Evolutionary conservation across 2,888 invertebrate genomes (phyloP).

Genomic region (Athalia rosae): DNA sequence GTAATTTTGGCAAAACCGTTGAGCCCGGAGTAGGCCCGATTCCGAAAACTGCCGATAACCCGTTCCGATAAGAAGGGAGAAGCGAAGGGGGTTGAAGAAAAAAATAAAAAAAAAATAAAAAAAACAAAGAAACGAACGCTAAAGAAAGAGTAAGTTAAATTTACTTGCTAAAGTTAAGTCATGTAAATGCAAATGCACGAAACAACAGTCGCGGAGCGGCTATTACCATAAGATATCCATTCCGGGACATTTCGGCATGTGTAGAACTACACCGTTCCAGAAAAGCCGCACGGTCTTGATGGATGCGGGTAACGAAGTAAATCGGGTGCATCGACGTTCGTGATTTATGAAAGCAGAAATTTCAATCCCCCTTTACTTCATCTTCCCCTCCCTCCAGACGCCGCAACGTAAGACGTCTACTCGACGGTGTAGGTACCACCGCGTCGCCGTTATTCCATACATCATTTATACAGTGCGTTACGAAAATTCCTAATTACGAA

Average conservation of each 20-base stretch:
- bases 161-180: slow-evolving; percentile 54
- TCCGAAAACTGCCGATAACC: slow-evolving; percentile 28
- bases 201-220: slow-evolving; percentile 32
- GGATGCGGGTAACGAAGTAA: slow-evolving; percentile 21
- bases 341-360: not conserved
- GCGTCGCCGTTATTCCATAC: too few species aligned
- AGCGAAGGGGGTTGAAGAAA: too few species aligned
- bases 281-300: slow-evolving; percentile 16
- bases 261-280: slow-evolving; percentile 39
- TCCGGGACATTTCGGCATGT: slow-evolving; percentile 42
- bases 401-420: too few species aligned
- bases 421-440: too few species aligned
- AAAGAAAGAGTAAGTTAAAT: slow-evolving; percentile 19
- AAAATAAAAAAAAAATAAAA: too few species aligned
- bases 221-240: slow-evolving; percentile 42
- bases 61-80: slow-evolving; percentile 13
- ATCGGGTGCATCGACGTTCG: slow-evolving; percentile 35
- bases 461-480: too few species aligned
- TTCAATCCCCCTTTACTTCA: not conserved
- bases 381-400: not conserved
- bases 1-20: not conserved
- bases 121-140: not conserved
- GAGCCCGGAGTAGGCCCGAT: slow-evolving; percentile 1
- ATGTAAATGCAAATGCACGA: slow-evolving; percentile 58
- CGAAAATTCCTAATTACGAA: too few species aligned